phyloP scores from a whole-genome alignment of 2,888 invertebrate genomes.

The Pachliopta kotzebuea region DNA sequence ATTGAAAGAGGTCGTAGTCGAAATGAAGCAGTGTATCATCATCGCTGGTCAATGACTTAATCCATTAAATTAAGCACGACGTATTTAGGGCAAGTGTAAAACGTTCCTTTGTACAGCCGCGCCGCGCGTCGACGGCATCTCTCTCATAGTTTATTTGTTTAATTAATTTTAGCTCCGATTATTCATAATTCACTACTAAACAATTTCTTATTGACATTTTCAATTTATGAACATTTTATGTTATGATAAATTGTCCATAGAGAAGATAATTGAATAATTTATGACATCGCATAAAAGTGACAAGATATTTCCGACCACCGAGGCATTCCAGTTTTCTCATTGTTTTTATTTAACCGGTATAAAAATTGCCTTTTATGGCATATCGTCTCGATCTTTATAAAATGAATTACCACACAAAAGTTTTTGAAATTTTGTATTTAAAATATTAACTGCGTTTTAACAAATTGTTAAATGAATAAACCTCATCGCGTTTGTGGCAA shows the following conservation, averaged over 20 bases:
- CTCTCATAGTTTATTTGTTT: conserved; percentile 36
- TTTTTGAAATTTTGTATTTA: not conserved
- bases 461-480: too few relatives aligned
- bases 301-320: conserved; percentile 20
- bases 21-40: conserved; percentile 1
- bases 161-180: conserved; percentile 34
- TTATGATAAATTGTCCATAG: conserved; percentile 17
- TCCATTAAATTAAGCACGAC: conserved; percentile 13
- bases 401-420: not conserved
- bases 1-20: not conserved
- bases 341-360: conserved; percentile 5
- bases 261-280: conserved; percentile 23
- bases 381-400: not conserved
- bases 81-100: conserved; percentile 24
- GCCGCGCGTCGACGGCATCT: conserved; percentile 28
- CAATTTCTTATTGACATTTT: conserved; percentile 42
- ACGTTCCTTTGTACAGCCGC: conserved; percentile 30
- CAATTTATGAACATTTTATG: conserved; percentile 35
- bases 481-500: too few relatives aligned
- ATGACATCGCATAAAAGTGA: conserved; percentile 20
- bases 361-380: conserved; percentile 20
- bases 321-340: conserved; percentile 10
- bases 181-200: conserved; percentile 37
- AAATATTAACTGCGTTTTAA: not conserved
- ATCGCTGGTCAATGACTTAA: conserved; percentile 9